These are phyloP conservation scores for Nibea albiflora DNA, from an alignment of 2,113 vertebrate species.

Conservation along the genomic window DNA sequence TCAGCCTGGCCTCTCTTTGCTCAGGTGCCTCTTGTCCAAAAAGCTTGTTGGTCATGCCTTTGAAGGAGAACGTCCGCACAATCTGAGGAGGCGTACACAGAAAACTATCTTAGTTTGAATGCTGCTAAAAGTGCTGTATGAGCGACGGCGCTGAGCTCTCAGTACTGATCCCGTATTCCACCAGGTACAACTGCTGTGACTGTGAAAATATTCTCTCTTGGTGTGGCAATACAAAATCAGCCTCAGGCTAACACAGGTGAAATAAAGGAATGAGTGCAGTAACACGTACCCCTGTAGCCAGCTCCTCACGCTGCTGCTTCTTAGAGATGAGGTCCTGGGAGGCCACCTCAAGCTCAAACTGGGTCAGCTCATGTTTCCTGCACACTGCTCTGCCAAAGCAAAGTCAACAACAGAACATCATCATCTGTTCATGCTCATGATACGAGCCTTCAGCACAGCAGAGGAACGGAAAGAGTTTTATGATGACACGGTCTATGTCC, in stretches of 20 bases:
- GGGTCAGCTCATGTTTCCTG: slow-evolving; percentile 94
- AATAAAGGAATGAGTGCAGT: background rate
- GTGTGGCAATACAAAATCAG: background rate
- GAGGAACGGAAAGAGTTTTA: background rate
- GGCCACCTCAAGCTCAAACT: slow-evolving; percentile 93
- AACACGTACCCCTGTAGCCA: slow-evolving; percentile 89
- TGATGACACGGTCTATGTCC: no score
- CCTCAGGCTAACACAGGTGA: no score
- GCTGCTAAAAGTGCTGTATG: no score
- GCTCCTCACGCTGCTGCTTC: slow-evolving; percentile 95
- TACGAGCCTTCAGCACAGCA: background rate
- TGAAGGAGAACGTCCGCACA: slow-evolving; percentile 93
- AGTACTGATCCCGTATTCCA: no score
- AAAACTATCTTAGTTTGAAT: background rate
- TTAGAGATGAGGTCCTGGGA: slow-evolving; percentile 91
- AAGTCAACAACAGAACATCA: background rate
- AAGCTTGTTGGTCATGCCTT: slow-evolving; percentile 97
- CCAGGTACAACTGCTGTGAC: no score
- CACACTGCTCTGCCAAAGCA: slow-evolving; percentile 89
- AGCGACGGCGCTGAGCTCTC: no score
- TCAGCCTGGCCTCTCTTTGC: slow-evolving; percentile 92
- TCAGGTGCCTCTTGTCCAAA: slow-evolving; percentile 96
- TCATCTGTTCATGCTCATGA: background rate
- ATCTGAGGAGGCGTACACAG: slow-evolving; percentile 81
- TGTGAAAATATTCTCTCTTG: background rate